Conservation (phyloP, 2,113 vertebrate genomes). For the Pyrgilauda ruficollis region DNA sequence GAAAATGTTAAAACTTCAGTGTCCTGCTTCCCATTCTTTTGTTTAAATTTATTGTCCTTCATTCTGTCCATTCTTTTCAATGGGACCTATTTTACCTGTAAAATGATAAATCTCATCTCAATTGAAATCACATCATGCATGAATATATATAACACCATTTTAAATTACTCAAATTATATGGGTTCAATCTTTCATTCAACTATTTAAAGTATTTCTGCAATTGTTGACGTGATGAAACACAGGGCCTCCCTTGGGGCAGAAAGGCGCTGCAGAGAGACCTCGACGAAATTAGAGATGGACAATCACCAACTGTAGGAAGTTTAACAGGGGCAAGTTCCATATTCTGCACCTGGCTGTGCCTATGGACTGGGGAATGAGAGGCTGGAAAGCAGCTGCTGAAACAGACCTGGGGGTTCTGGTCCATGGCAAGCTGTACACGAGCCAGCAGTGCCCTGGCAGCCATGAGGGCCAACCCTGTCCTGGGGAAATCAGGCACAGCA, state of each 20-base stretch:
- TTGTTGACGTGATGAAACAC: not conserved
- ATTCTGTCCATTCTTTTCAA: not conserved
- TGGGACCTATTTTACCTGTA: not conserved
- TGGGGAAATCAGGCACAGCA: not conserved
- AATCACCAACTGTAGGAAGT: not conserved
- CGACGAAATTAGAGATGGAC: fast-evolving
- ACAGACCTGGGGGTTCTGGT: fast-evolving
- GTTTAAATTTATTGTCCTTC: not conserved
- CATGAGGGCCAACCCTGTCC: fast-evolving
- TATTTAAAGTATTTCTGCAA: not conserved
- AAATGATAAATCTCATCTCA: not conserved
- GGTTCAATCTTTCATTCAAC: not conserved
- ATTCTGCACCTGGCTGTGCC: not conserved
- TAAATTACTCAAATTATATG: not conserved
- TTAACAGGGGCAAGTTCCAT: not conserved
- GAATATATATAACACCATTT: not conserved
- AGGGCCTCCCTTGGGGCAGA: not conserved
- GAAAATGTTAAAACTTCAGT: not conserved
- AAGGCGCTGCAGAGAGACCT: not conserved
- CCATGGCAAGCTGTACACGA: fast-evolving
- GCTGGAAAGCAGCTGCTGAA: fast-evolving
- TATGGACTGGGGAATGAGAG: not conserved
- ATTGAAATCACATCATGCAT: not conserved
- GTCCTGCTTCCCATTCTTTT: not conserved
- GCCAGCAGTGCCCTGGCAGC: not conserved